Base-by-base conservation (phyloP, 2,888 invertebrate species). In the Trichogramma dendrolimi region DNA sequence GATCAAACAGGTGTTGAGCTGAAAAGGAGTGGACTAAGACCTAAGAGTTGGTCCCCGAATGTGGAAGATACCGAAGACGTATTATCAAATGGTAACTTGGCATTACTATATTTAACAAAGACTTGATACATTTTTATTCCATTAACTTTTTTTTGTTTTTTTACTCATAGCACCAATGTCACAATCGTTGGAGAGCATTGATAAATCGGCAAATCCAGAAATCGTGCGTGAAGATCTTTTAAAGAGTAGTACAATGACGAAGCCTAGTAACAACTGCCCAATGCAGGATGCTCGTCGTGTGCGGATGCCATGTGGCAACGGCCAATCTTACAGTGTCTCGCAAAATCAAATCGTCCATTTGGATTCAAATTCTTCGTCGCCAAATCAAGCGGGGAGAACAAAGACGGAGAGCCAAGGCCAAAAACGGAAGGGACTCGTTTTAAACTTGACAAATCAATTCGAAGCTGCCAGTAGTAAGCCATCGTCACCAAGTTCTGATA, bases 271-370 rank as follows among this genome's bases (percentile, higher is more conserved):
- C 7, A 43, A 40, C 2, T 7, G 10, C n/a, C 27, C n/a, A 71
- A 72, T 83, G 65, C 83, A 84, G 66, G 84, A 85, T 73, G 86
- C 88, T n/a, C 83, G 89, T 52, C 90, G 92, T 77, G 88, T 91
- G 76, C 83, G 92, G 67, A 88, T 92, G 85, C 91, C 92, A 2
- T 92, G 90, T 76, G 90, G 89, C 71, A 90, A 90, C 78, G 94
- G 93, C 46, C 86, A 89, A 71, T 88, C 89, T 69, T 94, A 94
- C 80, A 92, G 92, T 77, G 93, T 94, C 41, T 93, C 94, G 52
- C 94, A 92, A 71, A 94, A 94, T 80, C 91, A 92, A 83, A 92
- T 93, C 72, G 87, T 93, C 66, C 88, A 92, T 71, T 83, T 94
- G 68, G 27, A 27, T 27, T 27, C 27, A 27, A 27, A 27, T 46